Base-by-base conservation (phyloP, 2,113 vertebrate genomes). In the Hippocampus zosterae region DNA sequence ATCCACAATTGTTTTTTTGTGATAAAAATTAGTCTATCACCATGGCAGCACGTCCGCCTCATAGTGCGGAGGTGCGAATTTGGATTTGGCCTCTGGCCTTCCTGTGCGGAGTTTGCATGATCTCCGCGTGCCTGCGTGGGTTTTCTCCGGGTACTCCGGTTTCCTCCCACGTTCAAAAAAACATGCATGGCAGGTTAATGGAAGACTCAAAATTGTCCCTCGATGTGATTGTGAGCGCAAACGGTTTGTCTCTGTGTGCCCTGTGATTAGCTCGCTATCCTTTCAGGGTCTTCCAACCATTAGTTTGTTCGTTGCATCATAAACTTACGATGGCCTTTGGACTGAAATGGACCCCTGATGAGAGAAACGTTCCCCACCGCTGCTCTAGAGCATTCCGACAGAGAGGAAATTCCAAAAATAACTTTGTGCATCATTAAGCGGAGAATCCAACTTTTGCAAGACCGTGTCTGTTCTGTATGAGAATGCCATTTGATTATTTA, bases 371-470 rank as follows among this genome's bases (percentile, higher is more conserved):
- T 57, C 12, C 12, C 55, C 55, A 13, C 55, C 23, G 4, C 25
- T 16, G 55, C 15, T 13, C 12, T 57, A 2, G 12, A 27, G 21
- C 53, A 56, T 23, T 56, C n/a, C 37, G 67, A 21, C n/a, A 59
- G 0, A 16, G 37, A 71, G 10, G 10, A 8, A 25, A 46, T 67
- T 37, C 60, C n/a, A 3, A 33, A 67, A 75, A 72, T 68, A 74
- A 41, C 41, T 48, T 16, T 63, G 21, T 50, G 56, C 18, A 40
- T 68, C 33, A 73, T 60, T 56, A 72, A 55, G n/a, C 67, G 69
- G 21, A 50, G 5, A 69, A 6, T 11, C 1, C 0, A 33, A 48
- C 1, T 61, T 12, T 16, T 21, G 5, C 57, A 8, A 29, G 15
- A 59, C 3, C 55, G 57, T 60, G 52, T 13, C 23, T 33, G 27